These are phyloP conservation scores for Macrochelys suwanniensis DNA, from an alignment of 2,797 vertebrate genomes.

Conservation along the genomic window DNA sequence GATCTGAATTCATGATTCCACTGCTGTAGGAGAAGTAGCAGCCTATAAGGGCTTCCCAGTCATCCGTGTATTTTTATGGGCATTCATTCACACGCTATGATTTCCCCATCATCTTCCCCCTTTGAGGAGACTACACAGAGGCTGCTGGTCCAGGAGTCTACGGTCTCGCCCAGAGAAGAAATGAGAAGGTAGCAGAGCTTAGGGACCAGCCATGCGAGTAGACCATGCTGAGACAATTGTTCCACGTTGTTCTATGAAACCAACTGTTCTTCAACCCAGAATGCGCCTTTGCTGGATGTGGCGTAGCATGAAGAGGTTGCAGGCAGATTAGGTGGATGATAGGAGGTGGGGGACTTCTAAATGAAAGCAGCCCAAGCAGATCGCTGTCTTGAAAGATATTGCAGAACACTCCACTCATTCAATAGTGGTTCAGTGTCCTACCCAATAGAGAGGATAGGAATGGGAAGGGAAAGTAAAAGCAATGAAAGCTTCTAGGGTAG, in stretches of 20 bases:
- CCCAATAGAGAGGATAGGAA: background rate
- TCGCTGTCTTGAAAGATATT: background rate
- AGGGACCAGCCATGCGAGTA: accelerated
- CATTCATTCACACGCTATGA: background rate
- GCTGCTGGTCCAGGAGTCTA: background rate
- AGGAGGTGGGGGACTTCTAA: background rate
- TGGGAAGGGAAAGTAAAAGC: background rate
- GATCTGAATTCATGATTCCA: background rate
- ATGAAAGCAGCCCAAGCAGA: background rate
- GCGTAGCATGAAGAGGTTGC: background rate
- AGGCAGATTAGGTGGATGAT: background rate
- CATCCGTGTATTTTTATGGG: background rate
- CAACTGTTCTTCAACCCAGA: background rate
- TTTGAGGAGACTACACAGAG: background rate
- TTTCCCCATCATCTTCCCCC: background rate
- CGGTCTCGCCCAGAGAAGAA: background rate
- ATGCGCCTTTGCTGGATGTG: background rate
- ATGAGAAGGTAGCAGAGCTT: accelerated
- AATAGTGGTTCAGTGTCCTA: background rate
- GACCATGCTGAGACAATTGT: background rate
- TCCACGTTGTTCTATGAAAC: background rate
- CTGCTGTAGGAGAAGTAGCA: background rate
- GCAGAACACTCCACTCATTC: background rate
- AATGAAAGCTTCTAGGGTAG: background rate
- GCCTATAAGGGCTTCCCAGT: background rate